A percentile compares a stretch with the other conserved stretches of the same genome.
phyloP scores from a whole-genome alignment of 2,797 vertebrate genomes.

The Argyrosomus regius region DNA sequence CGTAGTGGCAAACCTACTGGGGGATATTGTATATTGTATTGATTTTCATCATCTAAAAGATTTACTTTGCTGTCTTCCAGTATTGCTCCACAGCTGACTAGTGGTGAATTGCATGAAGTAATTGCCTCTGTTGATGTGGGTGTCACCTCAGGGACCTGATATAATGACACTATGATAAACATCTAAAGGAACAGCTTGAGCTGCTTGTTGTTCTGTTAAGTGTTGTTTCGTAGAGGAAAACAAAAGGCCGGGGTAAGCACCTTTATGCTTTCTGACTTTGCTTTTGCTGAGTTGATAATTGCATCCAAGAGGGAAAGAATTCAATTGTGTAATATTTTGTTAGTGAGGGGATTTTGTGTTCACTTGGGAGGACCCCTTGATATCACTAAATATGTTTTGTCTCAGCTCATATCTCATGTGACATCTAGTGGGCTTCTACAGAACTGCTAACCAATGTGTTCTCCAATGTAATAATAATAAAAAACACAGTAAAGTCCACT shows the following conservation, averaged over 20 bases:
- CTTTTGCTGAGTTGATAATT: conserved; percentile 41
- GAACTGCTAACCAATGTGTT: conserved; percentile 6
- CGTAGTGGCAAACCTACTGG: conserved; percentile 20
- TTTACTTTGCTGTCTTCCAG: conserved; percentile 50
- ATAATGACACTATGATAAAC: conserved; percentile 61
- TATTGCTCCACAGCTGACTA: conserved; percentile 60
- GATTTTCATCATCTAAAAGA: conserved; percentile 55
- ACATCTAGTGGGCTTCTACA: conserved; percentile 66
- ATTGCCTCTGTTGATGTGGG: conserved; percentile 71
- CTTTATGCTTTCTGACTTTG: conserved; percentile 27
- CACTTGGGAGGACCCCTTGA: conserved; percentile 16
- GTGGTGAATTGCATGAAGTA: conserved; percentile 45
- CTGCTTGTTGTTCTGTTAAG: conserved; percentile 54
- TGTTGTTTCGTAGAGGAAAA: conserved; percentile 45
- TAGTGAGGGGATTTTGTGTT: conserved; percentile 25
- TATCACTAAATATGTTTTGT: not conserved
- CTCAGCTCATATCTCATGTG: conserved; percentile 33
- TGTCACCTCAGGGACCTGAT: conserved; percentile 63
- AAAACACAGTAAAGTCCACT: not conserved
- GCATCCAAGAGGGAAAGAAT: conserved; percentile 35
- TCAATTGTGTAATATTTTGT: conserved; percentile 41
- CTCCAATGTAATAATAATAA: not conserved
- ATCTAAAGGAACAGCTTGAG: conserved; percentile 54
- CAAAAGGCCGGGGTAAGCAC: conserved; percentile 33
- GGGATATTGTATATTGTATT: conserved; percentile 35